A percentile compares a stretch with the other conserved stretches of the same genome.
phyloP scores from a whole-genome alignment of 1,140 invertebrate species.

The Lepidotrigona ventralis region DNA sequence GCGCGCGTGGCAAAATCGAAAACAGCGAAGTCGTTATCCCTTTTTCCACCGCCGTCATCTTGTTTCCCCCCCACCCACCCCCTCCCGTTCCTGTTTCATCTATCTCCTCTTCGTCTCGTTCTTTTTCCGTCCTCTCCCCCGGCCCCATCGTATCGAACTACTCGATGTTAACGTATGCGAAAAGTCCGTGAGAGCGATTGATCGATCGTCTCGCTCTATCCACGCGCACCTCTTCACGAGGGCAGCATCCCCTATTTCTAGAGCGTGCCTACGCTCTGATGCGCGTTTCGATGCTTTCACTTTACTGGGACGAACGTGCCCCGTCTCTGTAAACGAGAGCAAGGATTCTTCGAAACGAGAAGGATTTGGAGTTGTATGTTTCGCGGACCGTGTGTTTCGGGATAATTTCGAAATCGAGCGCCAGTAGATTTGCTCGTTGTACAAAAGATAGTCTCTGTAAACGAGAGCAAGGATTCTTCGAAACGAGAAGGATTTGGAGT shows the following conservation, averaged over 20 bases:
- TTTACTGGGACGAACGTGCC: background rate
- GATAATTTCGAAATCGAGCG: background rate
- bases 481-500: background rate
- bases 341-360: background rate
- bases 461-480: too few species aligned
- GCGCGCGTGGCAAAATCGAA: conserved; percentile 22
- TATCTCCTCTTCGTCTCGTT: background rate
- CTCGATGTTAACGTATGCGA: conserved; percentile 18
- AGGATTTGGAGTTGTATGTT: background rate
- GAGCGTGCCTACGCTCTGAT: background rate
- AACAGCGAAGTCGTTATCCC: background rate
- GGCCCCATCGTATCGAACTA: background rate
- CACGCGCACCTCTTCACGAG: background rate
- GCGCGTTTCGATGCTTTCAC: background rate
- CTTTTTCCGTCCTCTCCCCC: background rate
- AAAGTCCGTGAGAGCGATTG: conserved; percentile 27
- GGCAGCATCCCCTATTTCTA: background rate
- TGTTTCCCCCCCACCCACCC: background rate
- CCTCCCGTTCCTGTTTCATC: background rate
- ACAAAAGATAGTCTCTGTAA: too few species aligned
- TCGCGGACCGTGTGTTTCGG: background rate
- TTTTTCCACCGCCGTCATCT: background rate
- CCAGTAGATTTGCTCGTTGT: too few species aligned
- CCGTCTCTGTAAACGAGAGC: background rate
- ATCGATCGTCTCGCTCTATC: conserved; percentile 20